phyloP scores from a whole-genome alignment of 2,797 vertebrate species.

The Tarsius wallacei region DNA sequence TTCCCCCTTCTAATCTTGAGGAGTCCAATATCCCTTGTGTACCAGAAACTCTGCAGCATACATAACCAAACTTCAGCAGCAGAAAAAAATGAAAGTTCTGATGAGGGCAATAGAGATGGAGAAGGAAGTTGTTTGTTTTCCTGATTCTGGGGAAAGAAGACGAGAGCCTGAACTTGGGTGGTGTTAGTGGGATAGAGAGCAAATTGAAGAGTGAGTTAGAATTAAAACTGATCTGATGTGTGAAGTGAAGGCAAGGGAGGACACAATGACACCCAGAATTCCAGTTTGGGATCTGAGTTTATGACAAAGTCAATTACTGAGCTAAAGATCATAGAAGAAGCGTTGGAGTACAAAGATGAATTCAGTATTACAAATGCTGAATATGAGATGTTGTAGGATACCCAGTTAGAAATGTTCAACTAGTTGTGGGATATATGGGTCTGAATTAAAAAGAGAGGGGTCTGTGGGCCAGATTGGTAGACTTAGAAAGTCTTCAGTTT shows the following conservation, averaged over 20 bases:
- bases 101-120: not conserved
- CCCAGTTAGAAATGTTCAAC: not conserved
- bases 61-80: not conserved
- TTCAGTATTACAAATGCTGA: not conserved
- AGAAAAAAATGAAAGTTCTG: not conserved
- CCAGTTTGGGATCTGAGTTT: not conserved
- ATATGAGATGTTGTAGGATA: not conserved
- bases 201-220: not conserved
- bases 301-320: not conserved
- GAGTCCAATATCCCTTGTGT: not conserved
- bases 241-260: not conserved
- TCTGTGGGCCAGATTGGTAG: not conserved
- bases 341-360: not conserved
- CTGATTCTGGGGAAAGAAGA: not conserved
- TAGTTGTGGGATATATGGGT: not conserved
- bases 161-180: not conserved
- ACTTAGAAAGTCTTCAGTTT: not conserved
- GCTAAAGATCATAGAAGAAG: not conserved
- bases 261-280: not conserved
- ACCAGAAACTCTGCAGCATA: not conserved
- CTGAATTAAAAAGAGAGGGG: not conserved
- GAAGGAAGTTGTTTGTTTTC: not conserved
- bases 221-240: not conserved
- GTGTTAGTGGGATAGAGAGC: not conserved
- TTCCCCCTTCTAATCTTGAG: not conserved